Conservation (phyloP, 2,113 vertebrate genomes). For the Silurus meridionalis region DNA sequence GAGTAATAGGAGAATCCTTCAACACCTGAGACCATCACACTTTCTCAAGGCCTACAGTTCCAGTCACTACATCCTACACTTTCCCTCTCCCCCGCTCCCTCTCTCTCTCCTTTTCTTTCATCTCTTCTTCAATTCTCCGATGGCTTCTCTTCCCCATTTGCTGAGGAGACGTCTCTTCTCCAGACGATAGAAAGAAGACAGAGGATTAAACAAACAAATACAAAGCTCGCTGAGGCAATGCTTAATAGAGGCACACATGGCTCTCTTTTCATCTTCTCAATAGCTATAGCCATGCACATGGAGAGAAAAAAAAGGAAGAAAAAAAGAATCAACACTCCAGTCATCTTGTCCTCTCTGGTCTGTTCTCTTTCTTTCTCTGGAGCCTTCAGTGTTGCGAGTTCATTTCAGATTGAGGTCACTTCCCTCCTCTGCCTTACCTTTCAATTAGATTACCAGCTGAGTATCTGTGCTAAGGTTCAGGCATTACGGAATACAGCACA, state of each 20-base stretch:
- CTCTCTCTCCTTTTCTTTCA: conserved; percentile 66
- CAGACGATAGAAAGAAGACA: conserved; percentile 26
- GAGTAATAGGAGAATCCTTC: conserved; percentile 78
- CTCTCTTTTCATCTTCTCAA: conserved; percentile 53
- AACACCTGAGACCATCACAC: conserved; percentile 83
- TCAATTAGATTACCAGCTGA: conserved; percentile 44
- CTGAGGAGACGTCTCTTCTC: conserved; percentile 30
- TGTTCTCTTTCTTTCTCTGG: conserved; percentile 5
- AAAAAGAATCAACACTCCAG: conserved; percentile 44
- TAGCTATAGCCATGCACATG: conserved; percentile 18
- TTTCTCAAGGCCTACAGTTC: conserved; percentile 38
- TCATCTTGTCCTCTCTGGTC: conserved; percentile 24
- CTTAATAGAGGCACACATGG: conserved; percentile 50
- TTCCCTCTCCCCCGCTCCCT: conserved; percentile 34
- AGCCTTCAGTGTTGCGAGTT: conserved; percentile 21
- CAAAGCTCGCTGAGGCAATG: conserved; percentile 51
- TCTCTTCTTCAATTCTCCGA: conserved; percentile 59
- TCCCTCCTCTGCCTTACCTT: conserved; percentile 35
- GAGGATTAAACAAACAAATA: conserved; percentile 59
- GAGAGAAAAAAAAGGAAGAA: not conserved
- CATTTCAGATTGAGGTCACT: conserved; percentile 39
- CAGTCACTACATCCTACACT: conserved; percentile 26
- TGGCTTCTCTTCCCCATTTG: conserved; percentile 46
- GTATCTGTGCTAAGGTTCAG: not conserved
- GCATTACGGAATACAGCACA: not conserved